Evolutionary conservation across 2,113 vertebrate species (phyloP), one percentile per base, ranked within the genome.

Genomic region (Gallinago media): DNA sequence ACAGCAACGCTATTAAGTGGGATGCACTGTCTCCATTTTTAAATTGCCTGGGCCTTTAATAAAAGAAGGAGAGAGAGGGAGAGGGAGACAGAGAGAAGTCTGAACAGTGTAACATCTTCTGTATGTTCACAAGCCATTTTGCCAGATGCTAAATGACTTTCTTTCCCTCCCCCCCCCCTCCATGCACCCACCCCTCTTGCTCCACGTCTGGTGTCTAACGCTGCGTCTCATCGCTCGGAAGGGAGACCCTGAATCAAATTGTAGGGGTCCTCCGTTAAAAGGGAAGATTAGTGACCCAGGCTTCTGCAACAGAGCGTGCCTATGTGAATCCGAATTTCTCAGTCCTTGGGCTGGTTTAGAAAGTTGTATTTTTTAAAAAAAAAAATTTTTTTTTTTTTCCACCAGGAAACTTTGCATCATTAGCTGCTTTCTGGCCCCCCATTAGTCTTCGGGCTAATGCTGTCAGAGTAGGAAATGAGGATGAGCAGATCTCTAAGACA

Each of bases 1-100:
- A 97, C 98, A 98, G 97, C 97, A 76, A 85, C 2, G 76, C 97
- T 95, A 97, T 98, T 97, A 98, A 98, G 89, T 93, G 96, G 92
- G 88, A 82, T 47, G 59, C 95, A 91, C 94, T 89, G 96, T 89
- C 97, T 98, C 95, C 95, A 94, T 97, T 97, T 98, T 97, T 95
- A 97, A 96, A 97, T 96, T 97, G 85, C 85, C 92, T 81, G 32
- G 92, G 83, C 95, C 96, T 98, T 97, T 97, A 97, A 97, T 96
- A 97, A 97, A 91, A 91, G 73, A n/a, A 66, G 80, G 80, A 82
- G 65, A 94, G 70, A 89, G 46, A 92, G 78, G 20, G 38, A 71
- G 66, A 88, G 59, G 26, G 73, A 95, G 87, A 73, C 50, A 55
- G 81, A 47, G 81, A 85, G 88, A 94, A 92, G 74, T 55, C 76